Percentiles rank a stretch among this genome's conserved stretches.
These are phyloP conservation scores for Gephyroberyx darwinii DNA, from an alignment of 2,797 vertebrate species.

Conservation along the genomic window DNA sequence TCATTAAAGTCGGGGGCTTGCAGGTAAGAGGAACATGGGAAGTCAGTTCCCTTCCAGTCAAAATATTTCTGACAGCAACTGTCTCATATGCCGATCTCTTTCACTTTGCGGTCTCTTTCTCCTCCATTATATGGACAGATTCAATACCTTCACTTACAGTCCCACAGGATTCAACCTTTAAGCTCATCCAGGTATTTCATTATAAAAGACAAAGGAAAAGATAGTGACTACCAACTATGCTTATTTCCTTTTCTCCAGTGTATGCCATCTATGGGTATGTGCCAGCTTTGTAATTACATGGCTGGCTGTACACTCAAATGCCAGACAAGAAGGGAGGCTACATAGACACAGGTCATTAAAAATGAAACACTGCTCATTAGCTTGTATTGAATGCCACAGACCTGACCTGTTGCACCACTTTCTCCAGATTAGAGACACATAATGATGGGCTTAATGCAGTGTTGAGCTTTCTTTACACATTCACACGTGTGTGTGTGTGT, in stretches of 20 bases:
- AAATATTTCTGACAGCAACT: not conserved
- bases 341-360: conserved; percentile 59
- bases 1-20: not conserved
- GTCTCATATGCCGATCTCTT: conserved; percentile 1
- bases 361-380: conserved; percentile 58
- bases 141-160: conserved; percentile 18
- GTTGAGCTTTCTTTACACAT: too few species aligned
- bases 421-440: conserved; percentile 26
- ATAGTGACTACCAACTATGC: conserved; percentile 10
- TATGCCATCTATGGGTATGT: conserved; percentile 20
- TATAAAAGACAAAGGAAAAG: conserved; percentile 46
- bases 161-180: conserved; percentile 50
- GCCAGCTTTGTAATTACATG: conserved; percentile 64
- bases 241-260: not conserved
- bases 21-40: not conserved
- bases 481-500: too few species aligned
- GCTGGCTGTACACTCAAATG: conserved; percentile 62
- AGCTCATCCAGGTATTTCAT: conserved; percentile 36
- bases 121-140: conserved; percentile 16
- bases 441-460: not conserved
- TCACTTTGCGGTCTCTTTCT: conserved; percentile 18
- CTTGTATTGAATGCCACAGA: conserved; percentile 54
- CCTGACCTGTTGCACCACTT: conserved; percentile 46
- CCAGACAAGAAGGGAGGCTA: conserved; percentile 51
- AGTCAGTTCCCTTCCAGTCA: not conserved